phyloP scores from a whole-genome alignment of 2,797 vertebrate genomes.

The Lerista edwardsae region DNA sequence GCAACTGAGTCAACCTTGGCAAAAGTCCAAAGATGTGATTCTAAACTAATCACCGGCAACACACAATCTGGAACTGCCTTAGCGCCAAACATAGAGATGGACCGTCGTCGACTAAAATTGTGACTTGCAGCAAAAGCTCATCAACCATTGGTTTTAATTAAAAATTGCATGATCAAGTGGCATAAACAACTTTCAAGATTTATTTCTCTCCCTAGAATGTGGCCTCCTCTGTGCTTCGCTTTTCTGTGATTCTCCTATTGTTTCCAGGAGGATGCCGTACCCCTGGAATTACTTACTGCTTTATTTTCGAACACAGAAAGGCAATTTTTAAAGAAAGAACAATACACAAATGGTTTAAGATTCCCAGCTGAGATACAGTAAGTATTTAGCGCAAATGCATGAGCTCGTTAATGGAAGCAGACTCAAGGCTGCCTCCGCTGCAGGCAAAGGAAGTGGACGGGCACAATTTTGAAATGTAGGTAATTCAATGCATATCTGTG shows the following conservation, averaged over 20 bases:
- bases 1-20: not conserved
- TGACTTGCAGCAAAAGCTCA: conserved; percentile 28
- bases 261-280: not conserved
- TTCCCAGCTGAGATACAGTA: not conserved
- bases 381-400: not conserved
- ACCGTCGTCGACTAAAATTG: not conserved
- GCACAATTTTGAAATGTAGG: not conserved
- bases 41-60: not conserved
- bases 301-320: rapidly evolving
- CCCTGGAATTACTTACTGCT: not conserved
- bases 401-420: not conserved
- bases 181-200: not conserved
- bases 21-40: not conserved
- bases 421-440: not conserved
- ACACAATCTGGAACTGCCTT: not conserved
- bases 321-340: rapidly evolving
- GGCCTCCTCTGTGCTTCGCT: conserved; percentile 25
- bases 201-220: not conserved
- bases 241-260: conserved; percentile 20
- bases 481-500: not conserved
- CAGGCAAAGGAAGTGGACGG: not conserved
- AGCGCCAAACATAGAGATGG: not conserved
- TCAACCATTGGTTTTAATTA: conserved; percentile 24
- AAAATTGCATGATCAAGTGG: conserved; percentile 1
- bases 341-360: not conserved